Evolutionary conservation across 2,888 invertebrate genomes (phyloP).

Genomic region (Metacarcinus magister): DNA sequence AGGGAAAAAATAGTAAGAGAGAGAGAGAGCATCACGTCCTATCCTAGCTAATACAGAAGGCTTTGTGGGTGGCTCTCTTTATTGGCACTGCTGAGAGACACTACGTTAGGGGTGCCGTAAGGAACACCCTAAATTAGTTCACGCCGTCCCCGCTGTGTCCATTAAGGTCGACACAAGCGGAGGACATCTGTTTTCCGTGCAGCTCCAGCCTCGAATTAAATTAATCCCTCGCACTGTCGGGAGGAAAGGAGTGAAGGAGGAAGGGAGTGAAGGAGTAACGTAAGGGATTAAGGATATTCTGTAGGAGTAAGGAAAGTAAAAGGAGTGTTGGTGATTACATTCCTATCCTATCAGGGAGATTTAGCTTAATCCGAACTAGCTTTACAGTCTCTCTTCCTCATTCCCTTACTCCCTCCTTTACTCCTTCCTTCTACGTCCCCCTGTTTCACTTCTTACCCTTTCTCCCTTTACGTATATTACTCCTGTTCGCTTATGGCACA

Average conservation of each 20-base stretch:
- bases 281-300: neutral
- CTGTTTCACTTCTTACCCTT: too few species aligned
- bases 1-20: neutral
- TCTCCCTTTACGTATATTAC: too few species aligned
- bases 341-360: neutral
- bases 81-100: neutral
- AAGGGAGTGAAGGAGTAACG: neutral
- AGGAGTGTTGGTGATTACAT: neutral
- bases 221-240: neutral
- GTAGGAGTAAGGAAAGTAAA: neutral
- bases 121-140: constrained; percentile 1
- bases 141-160: neutral
- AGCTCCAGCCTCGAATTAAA: neutral
- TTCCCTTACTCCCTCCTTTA: neutral
- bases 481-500: too few species aligned
- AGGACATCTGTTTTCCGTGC: neutral
- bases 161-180: neutral
- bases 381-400: too few species aligned
- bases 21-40: constrained; percentile 13
- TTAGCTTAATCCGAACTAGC: too few species aligned
- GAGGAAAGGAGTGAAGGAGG: neutral
- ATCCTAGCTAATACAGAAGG: neutral
- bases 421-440: neutral
- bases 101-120: neutral
- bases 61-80: neutral